These are phyloP conservation scores for Myoxocephalus aenaeus DNA, from an alignment of 2,797 vertebrate genomes.

Conservation along the genomic window DNA sequence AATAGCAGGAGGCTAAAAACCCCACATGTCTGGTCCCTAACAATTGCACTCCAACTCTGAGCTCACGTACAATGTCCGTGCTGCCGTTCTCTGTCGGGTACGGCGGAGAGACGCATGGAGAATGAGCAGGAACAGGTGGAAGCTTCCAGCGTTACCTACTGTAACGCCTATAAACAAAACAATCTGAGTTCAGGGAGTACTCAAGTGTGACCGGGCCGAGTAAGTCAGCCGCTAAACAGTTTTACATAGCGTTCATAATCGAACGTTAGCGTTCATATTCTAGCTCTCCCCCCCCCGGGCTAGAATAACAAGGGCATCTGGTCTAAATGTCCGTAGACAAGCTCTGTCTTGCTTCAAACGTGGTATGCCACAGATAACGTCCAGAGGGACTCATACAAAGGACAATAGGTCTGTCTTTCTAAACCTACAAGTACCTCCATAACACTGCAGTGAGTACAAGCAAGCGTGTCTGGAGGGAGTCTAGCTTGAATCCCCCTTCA, in stretches of 20 bases:
- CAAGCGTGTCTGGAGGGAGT: constrained; percentile 28
- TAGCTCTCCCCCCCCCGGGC: too few species aligned
- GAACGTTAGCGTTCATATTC: neutral
- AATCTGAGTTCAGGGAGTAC: constrained; percentile 33
- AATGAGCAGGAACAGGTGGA: constrained; percentile 33
- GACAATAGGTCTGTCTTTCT: constrained; percentile 9
- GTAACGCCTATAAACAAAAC: constrained; percentile 55
- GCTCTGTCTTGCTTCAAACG: constrained; percentile 7
- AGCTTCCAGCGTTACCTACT: neutral
- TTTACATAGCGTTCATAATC: constrained; percentile 11
- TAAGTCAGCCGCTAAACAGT: neutral
- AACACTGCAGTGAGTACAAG: neutral
- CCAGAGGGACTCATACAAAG: constrained; percentile 1
- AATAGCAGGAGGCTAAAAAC: constrained; percentile 35
- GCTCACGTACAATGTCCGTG: constrained; percentile 9
- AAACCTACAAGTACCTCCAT: constrained; percentile 9
- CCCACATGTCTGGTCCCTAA: constrained; percentile 16
- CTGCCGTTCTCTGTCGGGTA: neutral
- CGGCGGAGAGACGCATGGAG: constrained; percentile 11
- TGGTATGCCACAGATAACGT: constrained; percentile 28
- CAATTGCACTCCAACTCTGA: constrained; percentile 23
- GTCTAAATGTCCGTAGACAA: constrained; percentile 12
- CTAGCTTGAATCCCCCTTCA: constrained; percentile 1
- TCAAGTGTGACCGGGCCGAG: constrained; percentile 24
- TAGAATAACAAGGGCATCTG: constrained; percentile 5